Percentiles rank a stretch among this genome's conserved stretches.
Evolutionary conservation across 92 coral and sea anemone genomes (phyloP).

Genomic region (Isaurus tuberculatus): DNA sequence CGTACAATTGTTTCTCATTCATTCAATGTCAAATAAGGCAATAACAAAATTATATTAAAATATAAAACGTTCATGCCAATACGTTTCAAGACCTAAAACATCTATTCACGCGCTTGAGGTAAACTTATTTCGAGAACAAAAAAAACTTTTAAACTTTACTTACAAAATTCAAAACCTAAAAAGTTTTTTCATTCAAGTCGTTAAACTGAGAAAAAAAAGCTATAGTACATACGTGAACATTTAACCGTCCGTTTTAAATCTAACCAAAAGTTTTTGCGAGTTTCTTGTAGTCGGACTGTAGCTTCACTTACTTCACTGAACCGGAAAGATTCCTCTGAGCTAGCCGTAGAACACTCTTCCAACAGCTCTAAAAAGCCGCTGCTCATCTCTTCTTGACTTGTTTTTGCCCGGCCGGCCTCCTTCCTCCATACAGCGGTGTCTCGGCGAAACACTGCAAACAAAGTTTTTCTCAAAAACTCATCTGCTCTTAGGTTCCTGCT

Average conservation of each 20-base stretch:
- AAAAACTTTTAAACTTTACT: neutral
- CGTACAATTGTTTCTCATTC: no score
- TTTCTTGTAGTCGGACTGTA: neutral
- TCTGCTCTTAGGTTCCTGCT: neutral
- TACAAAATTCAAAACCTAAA: neutral
- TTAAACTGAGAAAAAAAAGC: neutral
- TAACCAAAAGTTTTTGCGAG: neutral
- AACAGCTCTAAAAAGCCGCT: conserved; percentile 47
- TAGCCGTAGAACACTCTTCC: conserved; percentile 54
- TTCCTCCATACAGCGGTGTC: conserved; percentile 36
- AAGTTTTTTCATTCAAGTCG: neutral
- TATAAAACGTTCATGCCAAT: no score
- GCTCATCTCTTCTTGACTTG: conserved; percentile 51
- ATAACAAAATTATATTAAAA: no score
- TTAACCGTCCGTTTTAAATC: neutral
- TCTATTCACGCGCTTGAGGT: conserved; percentile 37
- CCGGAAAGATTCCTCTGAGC: conserved; percentile 12
- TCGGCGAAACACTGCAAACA: neutral
- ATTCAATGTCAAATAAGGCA: no score
- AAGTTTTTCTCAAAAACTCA: conserved; percentile 5
- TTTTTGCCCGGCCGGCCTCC: neutral
- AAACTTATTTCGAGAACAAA: neutral
- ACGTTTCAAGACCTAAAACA: no score
- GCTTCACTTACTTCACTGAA: conserved; percentile 32
- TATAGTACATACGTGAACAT: neutral